Evolutionary conservation across 2,113 vertebrate species (phyloP).

Genomic region (Chaenocephalus aceratus): DNA sequence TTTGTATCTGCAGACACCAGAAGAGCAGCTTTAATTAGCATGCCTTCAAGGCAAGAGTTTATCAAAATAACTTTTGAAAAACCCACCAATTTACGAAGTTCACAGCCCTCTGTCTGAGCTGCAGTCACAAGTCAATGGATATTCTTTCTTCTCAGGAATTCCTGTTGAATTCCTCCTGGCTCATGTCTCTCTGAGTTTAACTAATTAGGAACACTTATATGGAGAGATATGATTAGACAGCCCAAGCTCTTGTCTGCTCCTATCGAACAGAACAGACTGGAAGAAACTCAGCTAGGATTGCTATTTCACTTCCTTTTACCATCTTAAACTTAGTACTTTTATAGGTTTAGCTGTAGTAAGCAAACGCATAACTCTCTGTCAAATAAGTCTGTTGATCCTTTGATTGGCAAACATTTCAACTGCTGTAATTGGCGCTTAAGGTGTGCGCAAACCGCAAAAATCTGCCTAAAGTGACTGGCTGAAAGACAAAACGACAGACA

Average conservation of each 20-base stretch:
- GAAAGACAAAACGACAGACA: constrained; percentile 21
- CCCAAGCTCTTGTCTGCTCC: constrained; percentile 29
- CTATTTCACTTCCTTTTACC: background rate
- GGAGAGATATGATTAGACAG: constrained; percentile 55
- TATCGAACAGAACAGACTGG: constrained; percentile 29
- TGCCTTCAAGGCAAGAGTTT: background rate
- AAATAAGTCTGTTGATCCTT: constrained; percentile 26
- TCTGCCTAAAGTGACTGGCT: constrained; percentile 26
- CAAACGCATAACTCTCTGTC: background rate
- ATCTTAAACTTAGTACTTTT: background rate
- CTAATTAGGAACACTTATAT: constrained; percentile 64
- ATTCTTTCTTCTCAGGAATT: constrained; percentile 59
- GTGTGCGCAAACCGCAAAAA: constrained; percentile 35
- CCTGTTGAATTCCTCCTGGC: constrained; percentile 55
- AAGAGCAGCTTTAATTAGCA: constrained; percentile 4
- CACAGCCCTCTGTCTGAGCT: constrained; percentile 18
- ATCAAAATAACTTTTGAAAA: background rate
- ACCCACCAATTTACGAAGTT: constrained; percentile 4
- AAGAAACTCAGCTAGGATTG: background rate
- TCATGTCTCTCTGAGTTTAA: constrained; percentile 61
- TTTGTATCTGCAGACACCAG: background rate
- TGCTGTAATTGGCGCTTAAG: constrained; percentile 44
- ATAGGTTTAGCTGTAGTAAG: background rate
- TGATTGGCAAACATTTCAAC: constrained; percentile 38
- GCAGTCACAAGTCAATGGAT: constrained; percentile 43